A percentile compares a stretch with the other conserved stretches of the same genome.
Conservation (phyloP, 2,797 vertebrate genomes). For the Leucoraja ocellata region DNA sequence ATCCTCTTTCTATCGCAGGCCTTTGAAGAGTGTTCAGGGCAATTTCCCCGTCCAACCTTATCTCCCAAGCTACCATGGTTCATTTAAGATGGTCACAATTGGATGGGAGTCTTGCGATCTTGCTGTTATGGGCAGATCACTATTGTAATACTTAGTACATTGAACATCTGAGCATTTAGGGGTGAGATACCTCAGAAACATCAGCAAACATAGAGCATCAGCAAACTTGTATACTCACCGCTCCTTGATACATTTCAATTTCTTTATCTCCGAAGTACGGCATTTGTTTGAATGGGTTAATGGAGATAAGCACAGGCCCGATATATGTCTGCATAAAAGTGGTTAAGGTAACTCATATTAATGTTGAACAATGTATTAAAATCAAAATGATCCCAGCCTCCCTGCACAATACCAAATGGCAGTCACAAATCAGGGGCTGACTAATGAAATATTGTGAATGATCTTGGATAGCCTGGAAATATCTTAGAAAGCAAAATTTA, state of each 20-base stretch:
- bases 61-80: background rate
- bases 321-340: conserved; percentile 79
- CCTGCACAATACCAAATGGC: background rate
- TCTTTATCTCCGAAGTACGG: conserved; percentile 96
- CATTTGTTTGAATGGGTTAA: conserved; percentile 99
- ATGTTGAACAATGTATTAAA: background rate
- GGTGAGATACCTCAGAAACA: background rate
- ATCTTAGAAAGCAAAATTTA: background rate
- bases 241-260: conserved; percentile 96
- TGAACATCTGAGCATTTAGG: background rate
- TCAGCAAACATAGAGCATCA: background rate
- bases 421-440: background rate
- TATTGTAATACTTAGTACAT: background rate
- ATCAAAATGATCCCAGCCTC: background rate
- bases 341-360: conserved; percentile 60
- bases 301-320: conserved; percentile 89
- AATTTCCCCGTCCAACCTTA: background rate
- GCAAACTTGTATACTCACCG: conserved; percentile 68
- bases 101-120: background rate
- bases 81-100: too few relatives aligned
- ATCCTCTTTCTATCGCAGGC: background rate
- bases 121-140: background rate
- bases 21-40: too few relatives aligned
- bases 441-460: background rate
- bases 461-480: background rate